These are phyloP conservation scores for Engystomops pustulosus DNA, from an alignment of 2,113 vertebrate species.

Conservation along the genomic window DNA sequence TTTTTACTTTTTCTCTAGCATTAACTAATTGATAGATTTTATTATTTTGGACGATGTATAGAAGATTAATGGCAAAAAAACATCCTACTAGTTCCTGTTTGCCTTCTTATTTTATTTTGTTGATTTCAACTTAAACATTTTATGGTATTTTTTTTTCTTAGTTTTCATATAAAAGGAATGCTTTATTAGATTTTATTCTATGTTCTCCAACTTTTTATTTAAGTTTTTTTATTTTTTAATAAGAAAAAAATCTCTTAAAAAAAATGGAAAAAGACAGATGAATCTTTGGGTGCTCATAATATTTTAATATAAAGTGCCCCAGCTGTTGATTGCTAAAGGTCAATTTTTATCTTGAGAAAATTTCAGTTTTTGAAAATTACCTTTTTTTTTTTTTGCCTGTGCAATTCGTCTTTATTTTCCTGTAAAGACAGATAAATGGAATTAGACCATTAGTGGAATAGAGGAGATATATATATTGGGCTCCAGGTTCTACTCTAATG, in stretches of 20 bases:
- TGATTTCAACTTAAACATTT: no score
- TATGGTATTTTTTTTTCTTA: no score
- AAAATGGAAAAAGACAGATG: background rate
- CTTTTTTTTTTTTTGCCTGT: constrained; percentile 1
- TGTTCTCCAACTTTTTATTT: no score
- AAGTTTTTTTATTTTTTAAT: no score
- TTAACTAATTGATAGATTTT: no score
- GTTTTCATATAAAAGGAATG: no score
- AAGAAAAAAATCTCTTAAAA: background rate
- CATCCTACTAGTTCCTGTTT: no score
- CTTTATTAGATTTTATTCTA: no score
- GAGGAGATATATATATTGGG: background rate
- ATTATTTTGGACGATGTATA: no score
- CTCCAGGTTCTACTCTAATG: constrained; percentile 21
- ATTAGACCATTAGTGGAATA: constrained; percentile 25
- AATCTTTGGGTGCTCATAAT: background rate
- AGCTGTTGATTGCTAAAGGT: background rate
- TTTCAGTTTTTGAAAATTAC: background rate
- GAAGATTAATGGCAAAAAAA: no score
- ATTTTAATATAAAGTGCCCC: background rate
- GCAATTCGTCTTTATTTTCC: background rate
- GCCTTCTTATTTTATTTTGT: no score
- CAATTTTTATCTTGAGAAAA: background rate
- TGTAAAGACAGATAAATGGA: background rate
- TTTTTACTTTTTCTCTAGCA: no score